Conservation (phyloP, 2,888 invertebrate genomes). For the Belgica antarctica region DNA sequence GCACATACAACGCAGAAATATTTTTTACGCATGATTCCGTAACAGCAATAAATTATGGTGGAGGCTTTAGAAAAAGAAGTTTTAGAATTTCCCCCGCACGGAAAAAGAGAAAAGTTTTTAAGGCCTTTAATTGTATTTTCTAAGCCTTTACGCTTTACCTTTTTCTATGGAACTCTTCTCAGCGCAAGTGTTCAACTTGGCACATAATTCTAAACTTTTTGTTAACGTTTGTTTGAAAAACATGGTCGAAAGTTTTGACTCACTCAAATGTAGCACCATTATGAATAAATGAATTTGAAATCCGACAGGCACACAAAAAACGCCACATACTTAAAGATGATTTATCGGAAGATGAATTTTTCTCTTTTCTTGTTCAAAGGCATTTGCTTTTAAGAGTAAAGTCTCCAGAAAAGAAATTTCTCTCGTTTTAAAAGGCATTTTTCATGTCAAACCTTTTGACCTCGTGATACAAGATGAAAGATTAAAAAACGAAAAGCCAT, state of each 20-base stretch:
- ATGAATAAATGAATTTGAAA: neutral
- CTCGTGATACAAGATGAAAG: neutral
- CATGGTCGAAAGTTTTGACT: neutral
- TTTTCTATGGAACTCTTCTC: neutral
- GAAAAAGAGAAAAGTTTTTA: neutral
- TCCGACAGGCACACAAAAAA: neutral
- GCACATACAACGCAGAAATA: constrained; percentile 37
- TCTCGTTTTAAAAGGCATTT: neutral
- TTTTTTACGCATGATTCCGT: constrained; percentile 42
- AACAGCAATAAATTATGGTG: constrained; percentile 39
- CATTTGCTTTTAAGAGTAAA: neutral
- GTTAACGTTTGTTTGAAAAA: too few species aligned
- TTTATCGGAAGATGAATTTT: neutral
- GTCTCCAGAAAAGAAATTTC: neutral
- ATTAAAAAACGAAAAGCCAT: neutral
- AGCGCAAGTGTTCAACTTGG: too few species aligned
- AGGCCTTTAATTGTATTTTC: constrained; percentile 1
- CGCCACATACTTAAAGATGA: constrained; percentile 4
- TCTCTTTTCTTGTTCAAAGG: neutral
- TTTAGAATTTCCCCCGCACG: neutral
- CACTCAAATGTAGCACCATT: neutral
- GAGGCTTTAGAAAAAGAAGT: constrained; percentile 35
- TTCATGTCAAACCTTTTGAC: constrained; percentile 11
- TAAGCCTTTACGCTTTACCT: constrained; percentile 2
- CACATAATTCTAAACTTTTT: too few species aligned